Evolutionary conservation across 1,140 invertebrate species (phyloP).

Genomic region (Samia ricini): DNA sequence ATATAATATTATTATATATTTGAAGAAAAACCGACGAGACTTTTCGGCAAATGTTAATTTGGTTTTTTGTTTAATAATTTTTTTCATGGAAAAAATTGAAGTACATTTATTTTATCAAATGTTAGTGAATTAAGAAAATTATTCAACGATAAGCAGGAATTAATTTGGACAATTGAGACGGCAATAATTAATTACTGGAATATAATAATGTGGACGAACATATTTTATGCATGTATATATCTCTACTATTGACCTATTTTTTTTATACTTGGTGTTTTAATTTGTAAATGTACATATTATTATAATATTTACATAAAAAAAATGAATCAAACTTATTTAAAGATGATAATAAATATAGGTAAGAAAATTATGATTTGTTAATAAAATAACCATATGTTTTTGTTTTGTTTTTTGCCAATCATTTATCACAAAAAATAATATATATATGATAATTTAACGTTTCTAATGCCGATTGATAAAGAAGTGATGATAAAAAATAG

Average conservation of each 20-base stretch:
- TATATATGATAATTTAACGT: background rate
- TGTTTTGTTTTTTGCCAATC: constrained; percentile 6
- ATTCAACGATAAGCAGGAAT: constrained; percentile 46
- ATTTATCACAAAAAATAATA: background rate
- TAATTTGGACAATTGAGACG: constrained; percentile 65
- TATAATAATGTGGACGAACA: constrained; percentile 69
- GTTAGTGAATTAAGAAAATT: constrained; percentile 37
- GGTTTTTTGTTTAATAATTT: constrained; percentile 30
- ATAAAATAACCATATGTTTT: background rate
- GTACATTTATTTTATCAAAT: too few species aligned
- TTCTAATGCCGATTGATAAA: constrained; percentile 10
- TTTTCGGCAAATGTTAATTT: too few species aligned
- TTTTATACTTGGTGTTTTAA: constrained; percentile 54
- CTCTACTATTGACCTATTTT: constrained; percentile 65
- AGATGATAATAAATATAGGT: constrained; percentile 10
- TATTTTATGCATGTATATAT: constrained; percentile 58
- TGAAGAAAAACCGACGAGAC: too few species aligned
- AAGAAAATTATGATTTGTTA: background rate
- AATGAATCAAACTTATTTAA: constrained; percentile 37
- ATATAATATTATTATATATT: constrained; percentile 11
- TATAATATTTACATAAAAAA: constrained; percentile 67
- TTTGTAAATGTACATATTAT: constrained; percentile 52
- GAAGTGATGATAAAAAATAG: background rate
- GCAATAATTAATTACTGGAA: constrained; percentile 67
- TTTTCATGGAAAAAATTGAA: too few species aligned